phyloP scores from a whole-genome alignment of 2,113 vertebrate species.

The Glaucomys volans region DNA sequence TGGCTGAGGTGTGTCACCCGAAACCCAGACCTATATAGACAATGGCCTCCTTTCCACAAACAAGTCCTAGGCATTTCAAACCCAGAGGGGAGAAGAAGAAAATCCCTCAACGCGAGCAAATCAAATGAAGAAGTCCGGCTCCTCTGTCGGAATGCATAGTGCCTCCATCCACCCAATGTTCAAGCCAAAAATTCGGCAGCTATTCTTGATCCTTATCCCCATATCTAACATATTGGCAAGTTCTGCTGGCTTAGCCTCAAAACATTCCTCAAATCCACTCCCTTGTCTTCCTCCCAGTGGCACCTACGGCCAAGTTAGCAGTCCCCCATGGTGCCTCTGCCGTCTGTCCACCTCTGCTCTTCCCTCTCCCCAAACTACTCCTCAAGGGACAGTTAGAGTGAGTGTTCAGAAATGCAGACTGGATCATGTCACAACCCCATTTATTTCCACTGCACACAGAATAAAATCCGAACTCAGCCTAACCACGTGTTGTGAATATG shows the following conservation, averaged over 20 bases:
- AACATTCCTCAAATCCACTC: background rate
- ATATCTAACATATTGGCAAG: background rate
- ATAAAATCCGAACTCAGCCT: background rate
- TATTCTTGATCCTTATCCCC: background rate
- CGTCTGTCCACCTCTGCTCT: background rate
- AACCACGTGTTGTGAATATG: background rate
- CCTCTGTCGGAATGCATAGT: background rate
- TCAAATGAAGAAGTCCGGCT: background rate
- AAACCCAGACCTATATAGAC: accelerated
- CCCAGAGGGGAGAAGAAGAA: background rate
- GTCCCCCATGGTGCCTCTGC: background rate
- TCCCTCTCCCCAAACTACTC: background rate
- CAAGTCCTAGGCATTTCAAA: background rate
- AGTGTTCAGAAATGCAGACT: background rate
- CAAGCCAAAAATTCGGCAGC: background rate
- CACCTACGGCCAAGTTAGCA: background rate
- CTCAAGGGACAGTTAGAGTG: background rate
- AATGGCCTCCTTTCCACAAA: background rate
- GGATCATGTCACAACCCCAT: background rate
- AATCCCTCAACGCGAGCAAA: conserved; percentile 4
- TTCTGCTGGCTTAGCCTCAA: background rate
- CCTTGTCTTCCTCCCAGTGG: background rate
- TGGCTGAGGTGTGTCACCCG: background rate
- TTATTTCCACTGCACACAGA: background rate
- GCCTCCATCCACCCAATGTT: background rate